Evolutionary conservation across 2,113 vertebrate genomes (phyloP).

Genomic region (Lasiurus cinereus): DNA sequence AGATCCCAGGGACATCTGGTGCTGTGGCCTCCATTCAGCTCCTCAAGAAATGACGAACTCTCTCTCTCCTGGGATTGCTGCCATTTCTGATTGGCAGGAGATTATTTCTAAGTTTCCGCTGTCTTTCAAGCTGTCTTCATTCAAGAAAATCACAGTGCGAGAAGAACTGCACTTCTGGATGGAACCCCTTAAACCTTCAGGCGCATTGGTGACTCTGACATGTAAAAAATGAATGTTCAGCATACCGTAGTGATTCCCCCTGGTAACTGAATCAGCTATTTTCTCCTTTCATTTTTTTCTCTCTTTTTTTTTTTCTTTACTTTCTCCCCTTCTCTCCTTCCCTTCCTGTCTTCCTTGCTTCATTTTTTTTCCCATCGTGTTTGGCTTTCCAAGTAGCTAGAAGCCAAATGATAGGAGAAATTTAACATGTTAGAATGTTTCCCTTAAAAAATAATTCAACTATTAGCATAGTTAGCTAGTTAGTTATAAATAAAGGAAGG

Average conservation of each 20-base stretch:
- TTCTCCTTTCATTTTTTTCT: not conserved
- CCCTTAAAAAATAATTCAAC: not conserved
- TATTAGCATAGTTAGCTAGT: not conserved
- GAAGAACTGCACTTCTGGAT: not conserved
- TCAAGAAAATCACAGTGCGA: not conserved
- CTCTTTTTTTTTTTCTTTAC: not conserved
- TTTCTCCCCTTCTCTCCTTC: not conserved
- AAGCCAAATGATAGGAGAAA: conserved; percentile 14
- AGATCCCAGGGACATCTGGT: not conserved
- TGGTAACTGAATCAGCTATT: not conserved
- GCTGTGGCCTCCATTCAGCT: not conserved
- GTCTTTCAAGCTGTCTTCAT: not conserved
- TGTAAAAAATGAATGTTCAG: not conserved
- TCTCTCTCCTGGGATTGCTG: not conserved
- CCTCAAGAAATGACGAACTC: not conserved
- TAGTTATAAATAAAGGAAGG: not conserved
- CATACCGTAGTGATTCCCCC: not conserved
- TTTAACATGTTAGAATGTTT: not conserved
- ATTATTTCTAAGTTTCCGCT: not conserved
- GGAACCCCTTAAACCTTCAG: not conserved
- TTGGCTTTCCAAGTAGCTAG: not conserved
- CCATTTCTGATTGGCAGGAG: not conserved
- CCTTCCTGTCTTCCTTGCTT: too few species aligned
- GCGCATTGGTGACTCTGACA: not conserved
- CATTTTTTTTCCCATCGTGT: not conserved